Conservation (phyloP, 2,113 vertebrate genomes). For the Stegastes partitus region DNA sequence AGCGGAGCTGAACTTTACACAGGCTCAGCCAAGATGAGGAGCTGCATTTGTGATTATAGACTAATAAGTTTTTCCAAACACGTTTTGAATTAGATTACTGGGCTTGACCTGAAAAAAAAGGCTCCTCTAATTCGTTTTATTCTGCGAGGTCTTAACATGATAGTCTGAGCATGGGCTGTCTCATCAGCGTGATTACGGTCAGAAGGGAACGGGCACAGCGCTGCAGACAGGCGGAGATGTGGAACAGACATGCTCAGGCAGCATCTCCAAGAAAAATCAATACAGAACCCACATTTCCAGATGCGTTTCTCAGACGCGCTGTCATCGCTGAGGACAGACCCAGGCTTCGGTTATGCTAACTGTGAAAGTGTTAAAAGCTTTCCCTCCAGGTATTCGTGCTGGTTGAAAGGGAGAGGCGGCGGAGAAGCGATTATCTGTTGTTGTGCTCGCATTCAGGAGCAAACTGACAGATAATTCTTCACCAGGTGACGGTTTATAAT, state of each 20-base stretch:
- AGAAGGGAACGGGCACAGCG: conserved; percentile 33
- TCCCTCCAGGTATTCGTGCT: conserved; percentile 28
- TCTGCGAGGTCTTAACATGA: conserved; percentile 52
- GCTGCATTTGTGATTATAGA: conserved; percentile 60
- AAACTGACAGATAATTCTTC: conserved; percentile 39
- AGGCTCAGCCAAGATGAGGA: conserved; percentile 39
- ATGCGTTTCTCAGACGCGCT: conserved; percentile 42
- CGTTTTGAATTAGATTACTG: conserved; percentile 68
- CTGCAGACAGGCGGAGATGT: conserved; percentile 42
- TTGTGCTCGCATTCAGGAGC: conserved; percentile 1
- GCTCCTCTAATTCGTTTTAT: conserved; percentile 39
- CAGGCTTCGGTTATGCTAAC: conserved; percentile 39
- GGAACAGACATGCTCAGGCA: conserved; percentile 45
- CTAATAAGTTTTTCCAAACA: conserved; percentile 58
- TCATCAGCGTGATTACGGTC: conserved; percentile 55
- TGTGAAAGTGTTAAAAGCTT: conserved; percentile 52
- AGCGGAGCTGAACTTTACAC: conserved; percentile 60
- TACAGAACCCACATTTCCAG: conserved; percentile 52
- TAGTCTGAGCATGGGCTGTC: conserved; percentile 34
- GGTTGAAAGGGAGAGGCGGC: conserved; percentile 3
- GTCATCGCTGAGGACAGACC: conserved; percentile 43
- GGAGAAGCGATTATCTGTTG: conserved; percentile 27
- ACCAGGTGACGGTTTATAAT: conserved; percentile 27
- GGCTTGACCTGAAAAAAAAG: conserved; percentile 40
- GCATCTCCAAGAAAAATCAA: conserved; percentile 69